Conservation (phyloP, 2,797 vertebrate genomes). For the Melanotaenia parkinsoni region DNA sequence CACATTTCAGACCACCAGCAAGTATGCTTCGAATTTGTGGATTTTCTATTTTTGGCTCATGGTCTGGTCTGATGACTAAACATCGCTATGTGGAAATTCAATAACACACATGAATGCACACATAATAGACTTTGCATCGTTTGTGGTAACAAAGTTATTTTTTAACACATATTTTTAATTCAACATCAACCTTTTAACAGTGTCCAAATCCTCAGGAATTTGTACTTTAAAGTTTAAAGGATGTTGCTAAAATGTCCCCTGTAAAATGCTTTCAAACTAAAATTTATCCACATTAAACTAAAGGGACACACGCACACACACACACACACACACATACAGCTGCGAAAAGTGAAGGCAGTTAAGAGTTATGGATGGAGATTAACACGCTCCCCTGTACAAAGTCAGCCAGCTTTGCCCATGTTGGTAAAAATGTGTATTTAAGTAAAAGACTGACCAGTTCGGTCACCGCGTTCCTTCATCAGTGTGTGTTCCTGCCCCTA, state of each 20-base stretch:
- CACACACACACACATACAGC: constrained; percentile 10
- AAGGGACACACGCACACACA: constrained; percentile 7
- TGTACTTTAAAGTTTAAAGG: neutral
- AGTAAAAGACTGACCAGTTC: constrained; percentile 23
- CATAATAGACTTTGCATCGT: neutral
- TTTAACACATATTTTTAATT: neutral
- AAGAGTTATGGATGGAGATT: constrained; percentile 26
- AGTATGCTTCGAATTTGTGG: neutral
- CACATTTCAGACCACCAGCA: neutral
- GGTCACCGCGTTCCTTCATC: constrained; percentile 13
- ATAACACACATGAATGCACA: neutral
- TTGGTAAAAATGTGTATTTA: constrained; percentile 24
- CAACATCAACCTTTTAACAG: neutral
- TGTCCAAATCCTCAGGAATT: too few species aligned
- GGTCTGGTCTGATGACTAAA: neutral
- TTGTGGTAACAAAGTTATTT: neutral
- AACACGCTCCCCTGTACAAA: constrained; percentile 45
- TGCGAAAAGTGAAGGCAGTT: constrained; percentile 16
- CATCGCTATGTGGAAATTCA: neutral
- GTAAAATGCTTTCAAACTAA: neutral
- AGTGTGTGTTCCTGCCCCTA: constrained; percentile 12
- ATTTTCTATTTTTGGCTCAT: neutral
- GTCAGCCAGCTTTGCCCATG: constrained; percentile 46
- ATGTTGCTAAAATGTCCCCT: neutral
- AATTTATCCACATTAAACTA: neutral